These are phyloP conservation scores for Daphoenositta chrysoptera DNA, from an alignment of 2,113 vertebrate genomes.

Conservation along the genomic window DNA sequence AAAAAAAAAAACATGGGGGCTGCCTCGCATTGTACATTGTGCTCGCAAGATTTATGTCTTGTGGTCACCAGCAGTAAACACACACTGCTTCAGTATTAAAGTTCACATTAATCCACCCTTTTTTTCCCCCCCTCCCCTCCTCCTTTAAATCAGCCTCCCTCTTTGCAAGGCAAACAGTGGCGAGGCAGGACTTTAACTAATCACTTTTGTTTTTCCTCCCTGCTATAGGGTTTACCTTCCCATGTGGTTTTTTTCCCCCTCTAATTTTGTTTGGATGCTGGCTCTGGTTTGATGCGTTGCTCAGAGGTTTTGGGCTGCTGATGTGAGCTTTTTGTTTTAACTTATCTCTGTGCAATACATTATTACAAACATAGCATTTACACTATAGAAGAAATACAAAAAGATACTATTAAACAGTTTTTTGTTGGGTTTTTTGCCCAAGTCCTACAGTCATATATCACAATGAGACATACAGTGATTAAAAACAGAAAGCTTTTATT, in stretches of 20 bases:
- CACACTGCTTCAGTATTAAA: constrained; percentile 71
- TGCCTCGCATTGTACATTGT: constrained; percentile 72
- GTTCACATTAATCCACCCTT: constrained; percentile 68
- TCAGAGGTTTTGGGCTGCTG: not conserved
- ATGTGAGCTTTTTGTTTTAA: not conserved
- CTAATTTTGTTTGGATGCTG: not conserved
- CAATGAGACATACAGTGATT: not conserved
- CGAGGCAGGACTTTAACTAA: constrained; percentile 46
- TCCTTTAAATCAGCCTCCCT: constrained; percentile 57
- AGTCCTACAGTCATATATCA: not conserved
- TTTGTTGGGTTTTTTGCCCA: accelerated
- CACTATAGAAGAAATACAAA: not conserved
- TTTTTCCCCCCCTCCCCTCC: not conserved
- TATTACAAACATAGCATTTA: not conserved
- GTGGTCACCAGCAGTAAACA: constrained; percentile 82
- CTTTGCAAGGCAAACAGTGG: constrained; percentile 65
- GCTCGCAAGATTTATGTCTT: constrained; percentile 74
- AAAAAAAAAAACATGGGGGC: constrained; percentile 41
- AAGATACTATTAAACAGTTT: not conserved
- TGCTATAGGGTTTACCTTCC: constrained; percentile 4
- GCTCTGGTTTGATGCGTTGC: not conserved
- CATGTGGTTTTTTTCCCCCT: not conserved
- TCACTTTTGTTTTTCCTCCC: constrained; percentile 47
- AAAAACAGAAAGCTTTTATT: not conserved
- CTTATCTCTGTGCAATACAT: not conserved